phyloP scores from a whole-genome alignment of 2,113 vertebrate species.

The Aleadryas rufinucha region DNA sequence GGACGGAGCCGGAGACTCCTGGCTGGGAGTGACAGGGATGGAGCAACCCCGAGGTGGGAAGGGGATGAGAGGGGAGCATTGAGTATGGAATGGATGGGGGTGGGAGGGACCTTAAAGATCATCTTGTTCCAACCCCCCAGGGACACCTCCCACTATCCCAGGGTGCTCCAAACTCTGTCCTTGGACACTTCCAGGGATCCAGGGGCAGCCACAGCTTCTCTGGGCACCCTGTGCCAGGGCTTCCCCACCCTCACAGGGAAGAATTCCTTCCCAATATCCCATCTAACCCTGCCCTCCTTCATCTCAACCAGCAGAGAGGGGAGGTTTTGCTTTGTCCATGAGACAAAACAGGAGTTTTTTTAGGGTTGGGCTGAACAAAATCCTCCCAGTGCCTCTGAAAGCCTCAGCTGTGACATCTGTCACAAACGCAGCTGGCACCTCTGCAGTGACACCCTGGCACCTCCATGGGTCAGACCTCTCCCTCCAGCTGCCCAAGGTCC shows the following conservation, averaged over 20 bases:
- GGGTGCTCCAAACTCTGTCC: neutral
- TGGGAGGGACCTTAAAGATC: neutral
- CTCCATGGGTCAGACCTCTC: neutral
- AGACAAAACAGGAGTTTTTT: neutral
- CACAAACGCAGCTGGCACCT: neutral
- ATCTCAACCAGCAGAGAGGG: neutral
- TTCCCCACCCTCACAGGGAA: accelerated
- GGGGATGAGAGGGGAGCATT: neutral
- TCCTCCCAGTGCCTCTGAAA: neutral
- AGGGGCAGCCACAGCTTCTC: neutral
- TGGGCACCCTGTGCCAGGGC: neutral
- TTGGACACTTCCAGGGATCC: neutral
- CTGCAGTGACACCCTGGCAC: accelerated
- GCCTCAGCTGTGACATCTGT: accelerated
- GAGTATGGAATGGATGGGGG: accelerated
- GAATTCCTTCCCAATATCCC: neutral
- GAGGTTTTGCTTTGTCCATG: neutral
- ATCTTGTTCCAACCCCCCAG: neutral
- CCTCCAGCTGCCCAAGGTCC: neutral
- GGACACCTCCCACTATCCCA: neutral
- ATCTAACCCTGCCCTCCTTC: neutral
- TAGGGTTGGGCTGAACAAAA: neutral
- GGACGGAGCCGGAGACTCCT: neutral
- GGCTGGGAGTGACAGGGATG: neutral
- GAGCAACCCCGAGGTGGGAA: neutral